Conservation (phyloP, 2,888 invertebrate species). For the Mellilla xanthometata region DNA sequence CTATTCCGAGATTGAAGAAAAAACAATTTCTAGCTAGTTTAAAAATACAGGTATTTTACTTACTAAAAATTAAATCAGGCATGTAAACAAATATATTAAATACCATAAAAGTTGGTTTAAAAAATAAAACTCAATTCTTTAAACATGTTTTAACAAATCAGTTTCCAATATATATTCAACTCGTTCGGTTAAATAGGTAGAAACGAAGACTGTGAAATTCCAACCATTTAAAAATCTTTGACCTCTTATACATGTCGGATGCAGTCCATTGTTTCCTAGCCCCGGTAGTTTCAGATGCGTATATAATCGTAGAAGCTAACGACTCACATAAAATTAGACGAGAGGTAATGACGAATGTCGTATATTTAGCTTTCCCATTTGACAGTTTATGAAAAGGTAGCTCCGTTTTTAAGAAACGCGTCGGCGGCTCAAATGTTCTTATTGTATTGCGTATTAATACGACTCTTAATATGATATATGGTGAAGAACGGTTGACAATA, state of each 20-base stretch:
- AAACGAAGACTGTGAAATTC: too few species aligned
- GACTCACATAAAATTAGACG: slow-evolving; percentile 57
- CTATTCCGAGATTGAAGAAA: too few species aligned
- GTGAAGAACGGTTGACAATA: slow-evolving; percentile 64
- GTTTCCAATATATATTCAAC: too few species aligned
- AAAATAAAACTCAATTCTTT: too few species aligned
- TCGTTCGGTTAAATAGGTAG: too few species aligned
- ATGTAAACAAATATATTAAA: too few species aligned
- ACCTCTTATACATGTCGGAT: background rate
- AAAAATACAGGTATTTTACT: too few species aligned
- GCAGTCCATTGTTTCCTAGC: slow-evolving; percentile 1
- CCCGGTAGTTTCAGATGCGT: slow-evolving; percentile 7
- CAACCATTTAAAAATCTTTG: background rate
- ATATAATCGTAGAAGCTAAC: slow-evolving; percentile 11
- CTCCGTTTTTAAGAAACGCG: slow-evolving; percentile 56
- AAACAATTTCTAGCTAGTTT: too few species aligned
- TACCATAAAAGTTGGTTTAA: too few species aligned
- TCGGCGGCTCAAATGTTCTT: slow-evolving; percentile 49
- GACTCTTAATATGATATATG: slow-evolving; percentile 71
- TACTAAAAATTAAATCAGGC: too few species aligned
- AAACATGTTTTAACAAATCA: too few species aligned
- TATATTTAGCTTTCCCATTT: slow-evolving; percentile 60
- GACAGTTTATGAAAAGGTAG: slow-evolving; percentile 59
- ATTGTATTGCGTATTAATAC: slow-evolving; percentile 61
- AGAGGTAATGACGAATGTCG: slow-evolving; percentile 67